Conservation (phyloP, 2,797 vertebrate genomes). For the Smutsia temminckii region DNA sequence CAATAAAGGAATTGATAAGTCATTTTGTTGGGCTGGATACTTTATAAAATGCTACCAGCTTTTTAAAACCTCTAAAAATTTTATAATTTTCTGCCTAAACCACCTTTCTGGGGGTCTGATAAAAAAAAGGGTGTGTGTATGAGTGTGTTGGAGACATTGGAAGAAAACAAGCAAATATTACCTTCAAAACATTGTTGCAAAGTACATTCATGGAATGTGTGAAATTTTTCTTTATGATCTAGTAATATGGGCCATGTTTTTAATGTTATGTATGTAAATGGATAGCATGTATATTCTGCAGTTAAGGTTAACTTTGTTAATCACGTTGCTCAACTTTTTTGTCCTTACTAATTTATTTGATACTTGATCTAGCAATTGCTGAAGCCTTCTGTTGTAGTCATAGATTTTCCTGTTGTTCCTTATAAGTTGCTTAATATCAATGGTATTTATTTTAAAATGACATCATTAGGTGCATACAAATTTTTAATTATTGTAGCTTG, state of each 20-base stretch:
- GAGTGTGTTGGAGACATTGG: too few relatives aligned
- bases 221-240: background rate
- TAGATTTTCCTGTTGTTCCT: background rate
- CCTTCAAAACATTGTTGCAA: background rate
- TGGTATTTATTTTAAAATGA: background rate
- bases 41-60: background rate
- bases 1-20: background rate
- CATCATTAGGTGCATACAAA: background rate
- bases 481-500: background rate
- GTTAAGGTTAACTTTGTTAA: background rate
- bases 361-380: background rate
- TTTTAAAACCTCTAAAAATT: background rate
- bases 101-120: background rate
- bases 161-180: background rate
- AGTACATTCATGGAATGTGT: background rate
- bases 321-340: background rate
- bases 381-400: background rate
- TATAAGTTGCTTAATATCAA: background rate
- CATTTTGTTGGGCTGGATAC: background rate
- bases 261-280: background rate
- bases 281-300: background rate
- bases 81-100: background rate
- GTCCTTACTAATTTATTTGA: background rate
- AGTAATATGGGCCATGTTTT: background rate
- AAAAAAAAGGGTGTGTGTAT: background rate